A percentile compares a stretch with the other conserved stretches of the same genome.
Evolutionary conservation across 2,113 vertebrate genomes (phyloP).

Genomic region (Synodontis membranacea): DNA sequence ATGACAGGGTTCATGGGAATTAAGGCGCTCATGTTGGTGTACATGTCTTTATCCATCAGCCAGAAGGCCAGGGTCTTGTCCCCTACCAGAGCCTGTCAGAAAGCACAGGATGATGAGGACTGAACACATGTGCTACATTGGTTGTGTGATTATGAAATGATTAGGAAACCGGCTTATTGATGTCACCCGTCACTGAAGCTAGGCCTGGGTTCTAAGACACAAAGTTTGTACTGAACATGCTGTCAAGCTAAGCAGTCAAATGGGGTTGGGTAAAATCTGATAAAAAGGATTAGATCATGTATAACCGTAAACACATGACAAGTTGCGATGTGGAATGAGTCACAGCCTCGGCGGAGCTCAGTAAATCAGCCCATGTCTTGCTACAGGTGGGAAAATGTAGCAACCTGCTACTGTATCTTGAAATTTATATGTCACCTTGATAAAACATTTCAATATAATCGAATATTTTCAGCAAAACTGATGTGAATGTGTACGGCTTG

Average conservation of each 20-base stretch:
- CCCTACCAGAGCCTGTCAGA: constrained; percentile 87
- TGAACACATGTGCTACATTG: constrained; percentile 19
- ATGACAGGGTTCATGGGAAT: constrained; percentile 84
- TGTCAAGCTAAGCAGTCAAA: constrained; percentile 27
- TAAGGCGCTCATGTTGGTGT: constrained; percentile 89
- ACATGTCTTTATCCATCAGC: constrained; percentile 99
- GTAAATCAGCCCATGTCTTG: not conserved
- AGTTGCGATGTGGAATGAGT: constrained; percentile 1
- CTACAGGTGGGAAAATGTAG: not conserved
- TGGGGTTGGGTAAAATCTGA: constrained; percentile 23
- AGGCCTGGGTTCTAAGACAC: not conserved
- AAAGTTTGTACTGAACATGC: not conserved
- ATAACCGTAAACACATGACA: constrained; percentile 2
- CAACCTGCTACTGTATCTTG: not conserved
- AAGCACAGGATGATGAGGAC: constrained; percentile 26
- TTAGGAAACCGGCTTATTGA: constrained; percentile 27
- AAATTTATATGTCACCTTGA: not conserved
- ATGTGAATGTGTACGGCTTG: not conserved
- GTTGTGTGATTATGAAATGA: constrained; percentile 8
- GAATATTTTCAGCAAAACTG: not conserved
- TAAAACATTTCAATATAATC: not conserved
- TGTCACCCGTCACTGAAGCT: constrained; percentile 20
- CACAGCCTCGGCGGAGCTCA: not conserved
- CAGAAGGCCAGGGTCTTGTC: constrained; percentile 96
- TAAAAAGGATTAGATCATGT: constrained; percentile 43